A percentile compares a stretch with the other conserved stretches of the same genome.
phyloP scores from a whole-genome alignment of 2,797 vertebrate species.

The Microctenopoma lineatum region DNA sequence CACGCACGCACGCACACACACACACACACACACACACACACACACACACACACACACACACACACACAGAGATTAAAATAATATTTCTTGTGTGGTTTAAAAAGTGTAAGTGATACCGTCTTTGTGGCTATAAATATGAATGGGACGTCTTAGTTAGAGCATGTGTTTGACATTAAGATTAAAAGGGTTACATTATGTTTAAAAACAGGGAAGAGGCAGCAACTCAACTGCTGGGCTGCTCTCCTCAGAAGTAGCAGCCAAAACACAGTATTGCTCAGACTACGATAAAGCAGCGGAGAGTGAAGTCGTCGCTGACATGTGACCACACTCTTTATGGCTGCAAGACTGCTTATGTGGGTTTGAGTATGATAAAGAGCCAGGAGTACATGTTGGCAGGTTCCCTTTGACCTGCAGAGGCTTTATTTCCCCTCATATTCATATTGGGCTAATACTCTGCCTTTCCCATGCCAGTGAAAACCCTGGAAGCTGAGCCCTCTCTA shows the following conservation, averaged over 20 bases:
- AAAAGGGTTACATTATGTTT: slow-evolving; percentile 51
- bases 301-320: slow-evolving; percentile 24
- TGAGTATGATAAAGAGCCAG: slow-evolving; percentile 61
- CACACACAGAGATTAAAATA: slow-evolving; percentile 28
- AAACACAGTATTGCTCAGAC: slow-evolving; percentile 47
- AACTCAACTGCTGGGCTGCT: slow-evolving; percentile 42
- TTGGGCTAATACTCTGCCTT: slow-evolving; percentile 66
- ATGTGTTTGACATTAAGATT: slow-evolving; percentile 65
- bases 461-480: slow-evolving; percentile 79
- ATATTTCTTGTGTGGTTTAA: slow-evolving; percentile 32
- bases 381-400: slow-evolving; percentile 71
- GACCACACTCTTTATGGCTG: slow-evolving; percentile 15
- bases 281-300: slow-evolving; percentile 53
- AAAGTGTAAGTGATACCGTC: slow-evolving; percentile 38
- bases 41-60: not conserved
- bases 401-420: slow-evolving; percentile 76
- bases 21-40: slow-evolving; percentile 4
- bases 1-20: not conserved
- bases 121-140: slow-evolving; percentile 51
- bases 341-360: slow-evolving; percentile 52
- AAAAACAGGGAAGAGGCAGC: slow-evolving; percentile 36
- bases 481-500: slow-evolving; percentile 62
- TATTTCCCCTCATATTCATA: slow-evolving; percentile 77
- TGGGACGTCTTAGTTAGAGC: slow-evolving; percentile 25
- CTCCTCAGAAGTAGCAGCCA: slow-evolving; percentile 49